Evolutionary conservation across 2,797 vertebrate genomes (phyloP).

Genomic region (Acipenser ruthenus): DNA sequence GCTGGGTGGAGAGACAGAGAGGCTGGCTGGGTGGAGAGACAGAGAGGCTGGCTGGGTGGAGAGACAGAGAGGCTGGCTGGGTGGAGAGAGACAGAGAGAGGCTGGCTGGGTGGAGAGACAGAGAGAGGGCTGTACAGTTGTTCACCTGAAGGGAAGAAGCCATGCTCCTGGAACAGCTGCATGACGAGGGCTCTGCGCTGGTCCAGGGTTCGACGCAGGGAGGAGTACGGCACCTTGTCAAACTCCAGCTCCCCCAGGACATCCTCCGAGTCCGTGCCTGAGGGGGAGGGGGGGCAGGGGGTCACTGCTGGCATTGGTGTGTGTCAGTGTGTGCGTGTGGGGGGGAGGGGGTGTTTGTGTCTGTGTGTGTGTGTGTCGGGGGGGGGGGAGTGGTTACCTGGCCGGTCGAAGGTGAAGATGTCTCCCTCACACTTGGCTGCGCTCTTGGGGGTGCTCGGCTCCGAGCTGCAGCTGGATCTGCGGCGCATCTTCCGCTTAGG

Average conservation of each 20-base stretch:
- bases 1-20: too few relatives aligned
- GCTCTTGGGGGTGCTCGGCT: constrained; percentile 88
- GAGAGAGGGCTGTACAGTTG: too few relatives aligned
- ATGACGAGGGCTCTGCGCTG: constrained; percentile 85
- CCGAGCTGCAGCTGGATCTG: constrained; percentile 86
- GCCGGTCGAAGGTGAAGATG: constrained; percentile 84
- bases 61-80: too few relatives aligned
- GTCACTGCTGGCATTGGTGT: neutral
- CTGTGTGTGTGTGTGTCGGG: neutral
- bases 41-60: too few relatives aligned
- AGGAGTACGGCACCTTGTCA: constrained; percentile 86
- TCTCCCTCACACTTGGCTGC: constrained; percentile 87
- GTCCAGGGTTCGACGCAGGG: constrained; percentile 79
- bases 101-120: too few relatives aligned
- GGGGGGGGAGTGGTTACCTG: constrained; percentile 49
- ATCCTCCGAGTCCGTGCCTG: constrained; percentile 75
- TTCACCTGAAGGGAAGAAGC: constrained; percentile 85
- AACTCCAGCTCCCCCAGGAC: constrained; percentile 83
- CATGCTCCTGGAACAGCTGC: constrained; percentile 91
- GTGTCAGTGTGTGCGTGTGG: neutral
- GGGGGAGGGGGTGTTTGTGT: neutral
- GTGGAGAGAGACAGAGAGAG: too few relatives aligned
- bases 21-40: too few relatives aligned
- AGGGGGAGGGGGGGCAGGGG: neutral
- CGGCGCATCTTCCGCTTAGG: constrained; percentile 82